Evolutionary conservation across 2,888 invertebrate genomes (phyloP).

Genomic region (Lasioglossum oenotherae): DNA sequence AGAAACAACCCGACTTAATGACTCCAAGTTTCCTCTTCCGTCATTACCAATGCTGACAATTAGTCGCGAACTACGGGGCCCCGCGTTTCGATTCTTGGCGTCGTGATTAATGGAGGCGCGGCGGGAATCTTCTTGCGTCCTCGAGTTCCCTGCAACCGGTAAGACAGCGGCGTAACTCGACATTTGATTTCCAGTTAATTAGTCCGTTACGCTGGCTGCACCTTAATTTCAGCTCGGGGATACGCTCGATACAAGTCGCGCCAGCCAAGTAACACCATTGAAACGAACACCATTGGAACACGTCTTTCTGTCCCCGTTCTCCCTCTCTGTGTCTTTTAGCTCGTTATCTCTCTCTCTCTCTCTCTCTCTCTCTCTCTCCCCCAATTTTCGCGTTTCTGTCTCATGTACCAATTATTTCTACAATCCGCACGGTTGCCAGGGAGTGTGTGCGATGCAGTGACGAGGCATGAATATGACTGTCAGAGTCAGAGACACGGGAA

Average conservation of each 20-base stretch:
- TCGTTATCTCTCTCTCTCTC: neutral
- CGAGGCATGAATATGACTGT: constrained; percentile 4
- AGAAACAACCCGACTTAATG: constrained; percentile 35
- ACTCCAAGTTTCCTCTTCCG: constrained; percentile 46
- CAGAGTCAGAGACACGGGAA: neutral
- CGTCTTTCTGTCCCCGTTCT: neutral
- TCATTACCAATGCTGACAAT: constrained; percentile 48
- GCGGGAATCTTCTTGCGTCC: constrained; percentile 44
- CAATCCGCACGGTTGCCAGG: neutral
- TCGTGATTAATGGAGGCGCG: constrained; percentile 51
- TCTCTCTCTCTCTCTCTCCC: neutral
- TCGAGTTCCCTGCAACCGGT: neutral
- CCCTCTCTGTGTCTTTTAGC: neutral
- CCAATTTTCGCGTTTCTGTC: neutral
- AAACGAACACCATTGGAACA: constrained; percentile 16
- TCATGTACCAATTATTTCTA: constrained; percentile 30
- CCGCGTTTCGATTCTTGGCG: constrained; percentile 47
- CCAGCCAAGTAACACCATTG: constrained; percentile 22
- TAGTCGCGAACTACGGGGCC: constrained; percentile 26
- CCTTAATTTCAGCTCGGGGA: constrained; percentile 50
- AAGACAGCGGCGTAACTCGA: constrained; percentile 39
- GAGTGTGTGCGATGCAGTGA: neutral
- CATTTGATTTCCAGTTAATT: constrained; percentile 69
- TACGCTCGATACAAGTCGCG: constrained; percentile 33
- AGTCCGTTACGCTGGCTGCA: constrained; percentile 30